Evolutionary conservation across 2,113 vertebrate genomes (phyloP).

Genomic region (Microtus ochrogaster): DNA sequence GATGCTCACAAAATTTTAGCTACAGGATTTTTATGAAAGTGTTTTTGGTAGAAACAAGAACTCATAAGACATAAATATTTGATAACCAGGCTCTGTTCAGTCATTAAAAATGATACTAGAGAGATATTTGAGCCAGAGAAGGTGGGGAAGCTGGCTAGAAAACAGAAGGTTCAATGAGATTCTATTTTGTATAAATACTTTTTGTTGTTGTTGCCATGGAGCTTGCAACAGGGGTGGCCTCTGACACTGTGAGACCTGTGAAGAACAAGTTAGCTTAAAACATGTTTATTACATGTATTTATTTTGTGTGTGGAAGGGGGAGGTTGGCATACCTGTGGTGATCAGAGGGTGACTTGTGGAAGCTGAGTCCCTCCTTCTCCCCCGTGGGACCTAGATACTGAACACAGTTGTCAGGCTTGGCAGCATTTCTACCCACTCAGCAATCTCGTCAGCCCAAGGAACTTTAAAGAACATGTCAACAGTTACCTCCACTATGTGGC

Average conservation of each 20-base stretch:
- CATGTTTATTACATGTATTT: background rate
- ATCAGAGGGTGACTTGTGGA: background rate
- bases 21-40: constrained; percentile 64
- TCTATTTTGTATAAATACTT: constrained; percentile 21
- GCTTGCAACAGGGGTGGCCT: background rate
- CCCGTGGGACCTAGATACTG: background rate
- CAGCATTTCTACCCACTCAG: background rate
- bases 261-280: constrained; percentile 52
- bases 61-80: constrained; percentile 73
- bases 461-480: constrained; percentile 33
- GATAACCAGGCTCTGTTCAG: constrained; percentile 64
- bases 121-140: constrained; percentile 57
- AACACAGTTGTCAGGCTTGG: background rate
- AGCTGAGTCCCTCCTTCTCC: background rate
- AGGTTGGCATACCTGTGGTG: background rate
- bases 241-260: background rate
- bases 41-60: constrained; percentile 67
- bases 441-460: background rate
- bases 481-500: constrained; percentile 4
- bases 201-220: background rate
- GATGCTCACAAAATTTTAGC: constrained; percentile 67
- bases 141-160: constrained; percentile 49
- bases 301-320: background rate
- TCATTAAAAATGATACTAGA: constrained; percentile 59
- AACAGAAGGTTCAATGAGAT: constrained; percentile 5